A percentile compares a stretch with the other conserved stretches of the same genome.
Conservation (phyloP, 2,888 invertebrate species). For the Nebria brevicollis region DNA sequence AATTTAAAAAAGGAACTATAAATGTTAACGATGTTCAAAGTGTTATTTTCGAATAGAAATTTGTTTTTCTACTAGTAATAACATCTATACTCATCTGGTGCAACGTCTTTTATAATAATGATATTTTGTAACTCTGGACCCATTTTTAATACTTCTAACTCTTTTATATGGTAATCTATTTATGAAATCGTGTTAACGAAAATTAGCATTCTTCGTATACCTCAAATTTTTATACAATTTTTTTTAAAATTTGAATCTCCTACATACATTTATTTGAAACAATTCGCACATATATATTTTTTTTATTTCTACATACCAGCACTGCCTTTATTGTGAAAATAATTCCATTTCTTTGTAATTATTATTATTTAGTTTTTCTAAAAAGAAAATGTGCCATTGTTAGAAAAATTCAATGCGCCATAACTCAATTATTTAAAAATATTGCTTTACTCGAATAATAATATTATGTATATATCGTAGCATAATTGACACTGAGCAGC, state of each 20-base stretch:
- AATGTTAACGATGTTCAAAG: conserved; percentile 1
- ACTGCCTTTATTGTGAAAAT: conserved; percentile 28
- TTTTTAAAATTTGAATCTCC: background rate
- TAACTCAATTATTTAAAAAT: conserved; percentile 23
- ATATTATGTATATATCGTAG: conserved; percentile 45
- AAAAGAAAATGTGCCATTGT: conserved; percentile 32
- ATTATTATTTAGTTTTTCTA: conserved; percentile 3
- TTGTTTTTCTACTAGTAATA: conserved; percentile 1
- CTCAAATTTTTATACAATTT: background rate
- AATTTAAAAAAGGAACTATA: conserved; percentile 2
- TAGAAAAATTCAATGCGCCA: conserved; percentile 33
- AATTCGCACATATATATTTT: background rate
- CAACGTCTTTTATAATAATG: conserved; percentile 10
- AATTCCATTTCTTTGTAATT: conserved; percentile 25
- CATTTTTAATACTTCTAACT: background rate
- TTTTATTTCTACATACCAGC: conserved; percentile 23
- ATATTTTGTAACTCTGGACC: conserved; percentile 1
- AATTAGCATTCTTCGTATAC: background rate
- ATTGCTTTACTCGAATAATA: conserved; percentile 33
- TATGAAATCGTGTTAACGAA: background rate
- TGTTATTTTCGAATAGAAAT: conserved; percentile 1
- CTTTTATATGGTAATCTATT: background rate
- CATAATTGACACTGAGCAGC: conserved; percentile 39
- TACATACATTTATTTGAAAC: background rate
- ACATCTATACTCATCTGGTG: conserved; percentile 11